Percentiles rank a stretch among this genome's conserved stretches.
phyloP scores from a whole-genome alignment of 2,113 vertebrate species.

The Synodontis membranacea region DNA sequence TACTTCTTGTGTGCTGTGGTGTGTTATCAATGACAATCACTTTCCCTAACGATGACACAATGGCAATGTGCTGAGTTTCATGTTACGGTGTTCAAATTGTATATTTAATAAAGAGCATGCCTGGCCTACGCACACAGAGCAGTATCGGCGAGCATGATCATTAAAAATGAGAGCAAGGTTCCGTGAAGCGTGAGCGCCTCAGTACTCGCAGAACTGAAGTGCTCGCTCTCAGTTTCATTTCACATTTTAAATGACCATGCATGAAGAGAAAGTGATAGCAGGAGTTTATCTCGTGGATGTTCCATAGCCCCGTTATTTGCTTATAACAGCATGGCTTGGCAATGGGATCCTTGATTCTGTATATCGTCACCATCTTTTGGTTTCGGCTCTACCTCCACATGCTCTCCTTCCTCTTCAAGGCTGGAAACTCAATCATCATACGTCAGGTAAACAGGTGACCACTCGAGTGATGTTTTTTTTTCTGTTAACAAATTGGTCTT shows the following conservation, averaged over 20 bases:
- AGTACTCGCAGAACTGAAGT: background rate
- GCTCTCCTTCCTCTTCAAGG: background rate
- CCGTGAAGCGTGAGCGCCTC: too few relatives aligned
- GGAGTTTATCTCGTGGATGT: background rate
- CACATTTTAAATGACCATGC: background rate
- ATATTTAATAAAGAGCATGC: background rate
- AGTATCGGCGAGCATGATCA: too few relatives aligned
- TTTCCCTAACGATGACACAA: too few relatives aligned
- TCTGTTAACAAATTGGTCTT: background rate
- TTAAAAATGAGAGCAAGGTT: background rate
- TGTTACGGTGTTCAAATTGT: background rate
- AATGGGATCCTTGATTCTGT: background rate
- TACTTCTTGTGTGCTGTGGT: too few relatives aligned
- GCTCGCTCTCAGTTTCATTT: background rate
- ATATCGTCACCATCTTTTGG: background rate
- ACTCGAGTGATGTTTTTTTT: background rate
- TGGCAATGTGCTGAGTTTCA: background rate
- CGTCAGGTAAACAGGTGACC: background rate
- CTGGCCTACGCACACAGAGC: background rate
- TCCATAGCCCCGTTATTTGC: background rate
- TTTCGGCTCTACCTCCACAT: too few relatives aligned
- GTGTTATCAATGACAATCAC: too few relatives aligned
- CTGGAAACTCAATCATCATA: background rate
- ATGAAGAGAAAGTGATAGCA: background rate
- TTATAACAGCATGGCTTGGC: background rate